Conservation (phyloP, 1,140 invertebrate genomes). For the Drosophila triauraria region DNA sequence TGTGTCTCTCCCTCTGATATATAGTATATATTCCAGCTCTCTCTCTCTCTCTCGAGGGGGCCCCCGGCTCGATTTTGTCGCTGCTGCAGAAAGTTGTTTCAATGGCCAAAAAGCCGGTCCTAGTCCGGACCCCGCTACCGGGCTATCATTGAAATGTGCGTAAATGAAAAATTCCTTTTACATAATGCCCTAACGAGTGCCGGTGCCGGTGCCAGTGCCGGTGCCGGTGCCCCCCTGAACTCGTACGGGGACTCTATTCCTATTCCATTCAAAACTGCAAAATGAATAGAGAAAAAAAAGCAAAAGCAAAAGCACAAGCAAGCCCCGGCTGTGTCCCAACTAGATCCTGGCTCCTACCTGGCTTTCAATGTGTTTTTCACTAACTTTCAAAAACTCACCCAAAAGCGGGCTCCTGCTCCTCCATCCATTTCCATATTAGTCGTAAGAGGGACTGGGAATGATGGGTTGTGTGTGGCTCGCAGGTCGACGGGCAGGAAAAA, state of each 20-base stretch:
- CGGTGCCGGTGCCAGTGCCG: not conserved
- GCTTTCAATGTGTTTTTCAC: slow-evolving; percentile 30
- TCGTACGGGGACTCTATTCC: slow-evolving; percentile 14
- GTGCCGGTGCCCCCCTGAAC: not conserved
- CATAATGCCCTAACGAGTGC: slow-evolving; percentile 38
- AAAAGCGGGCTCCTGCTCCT: not conserved
- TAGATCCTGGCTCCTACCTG: not conserved
- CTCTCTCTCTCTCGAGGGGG: too few relatives aligned
- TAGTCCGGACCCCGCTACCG: too few relatives aligned
- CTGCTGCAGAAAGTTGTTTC: slow-evolving; percentile 31
- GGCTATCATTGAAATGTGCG: slow-evolving; percentile 42
- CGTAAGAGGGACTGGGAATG: slow-evolving; percentile 16
- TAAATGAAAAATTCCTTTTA: slow-evolving; percentile 49
- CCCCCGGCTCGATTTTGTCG: slow-evolving; percentile 9
- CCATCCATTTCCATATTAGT: slow-evolving; percentile 39
- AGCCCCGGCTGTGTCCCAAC: slow-evolving; percentile 5
- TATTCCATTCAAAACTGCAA: slow-evolving; percentile 28
- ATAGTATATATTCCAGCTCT: not conserved
- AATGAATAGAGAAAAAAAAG: slow-evolving; percentile 31
- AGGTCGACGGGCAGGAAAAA: slow-evolving; percentile 1
- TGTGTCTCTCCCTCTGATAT: slow-evolving; percentile 19
- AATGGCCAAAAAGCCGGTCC: slow-evolving; percentile 32
- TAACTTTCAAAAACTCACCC: slow-evolving; percentile 24
- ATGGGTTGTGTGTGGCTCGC: not conserved
- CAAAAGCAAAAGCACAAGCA: not conserved